A percentile compares a stretch with the other conserved stretches of the same genome.
Evolutionary conservation across 2,888 invertebrate genomes (phyloP).

Genomic region (Dilophus febrilis): DNA sequence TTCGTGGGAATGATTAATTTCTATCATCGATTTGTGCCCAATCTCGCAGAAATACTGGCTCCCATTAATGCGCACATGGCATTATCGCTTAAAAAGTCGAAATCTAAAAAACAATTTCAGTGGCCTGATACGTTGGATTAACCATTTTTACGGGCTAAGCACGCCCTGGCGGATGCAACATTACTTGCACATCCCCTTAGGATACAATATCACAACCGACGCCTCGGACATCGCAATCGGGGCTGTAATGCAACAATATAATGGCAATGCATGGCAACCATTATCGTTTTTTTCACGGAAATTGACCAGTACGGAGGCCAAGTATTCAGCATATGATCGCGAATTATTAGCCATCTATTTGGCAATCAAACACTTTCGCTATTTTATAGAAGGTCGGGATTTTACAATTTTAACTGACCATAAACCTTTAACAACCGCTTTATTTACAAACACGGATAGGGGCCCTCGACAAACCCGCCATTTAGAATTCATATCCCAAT

Average conservation of each 20-base stretch:
- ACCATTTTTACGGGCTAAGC: not conserved
- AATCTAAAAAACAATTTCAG: not conserved
- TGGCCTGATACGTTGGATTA: not conserved
- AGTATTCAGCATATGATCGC: not conserved
- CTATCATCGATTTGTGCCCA: not conserved
- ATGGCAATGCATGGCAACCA: not conserved
- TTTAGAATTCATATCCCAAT: slow-evolving; percentile 6
- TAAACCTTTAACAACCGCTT: not conserved
- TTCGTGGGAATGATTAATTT: not conserved
- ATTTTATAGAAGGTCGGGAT: not conserved
- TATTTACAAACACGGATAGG: slow-evolving; percentile 5
- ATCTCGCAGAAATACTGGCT: not conserved
- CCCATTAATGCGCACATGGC: not conserved
- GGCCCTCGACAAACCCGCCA: slow-evolving; percentile 7
- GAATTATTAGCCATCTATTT: not conserved
- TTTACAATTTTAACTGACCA: slow-evolving; percentile 1
- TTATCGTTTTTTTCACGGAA: not conserved
- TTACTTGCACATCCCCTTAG: not conserved
- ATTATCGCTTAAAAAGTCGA: not conserved
- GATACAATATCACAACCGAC: not conserved
- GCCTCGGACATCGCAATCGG: not conserved
- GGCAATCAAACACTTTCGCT: not conserved
- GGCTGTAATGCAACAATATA: not conserved
- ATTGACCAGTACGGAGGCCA: not conserved
- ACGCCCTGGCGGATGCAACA: not conserved